Percentiles rank a stretch among this genome's conserved stretches.
Evolutionary conservation across 30 jellyfish, hydroid and myxozoan species (phyloP).

Genomic region (Turritopsis rubra): DNA sequence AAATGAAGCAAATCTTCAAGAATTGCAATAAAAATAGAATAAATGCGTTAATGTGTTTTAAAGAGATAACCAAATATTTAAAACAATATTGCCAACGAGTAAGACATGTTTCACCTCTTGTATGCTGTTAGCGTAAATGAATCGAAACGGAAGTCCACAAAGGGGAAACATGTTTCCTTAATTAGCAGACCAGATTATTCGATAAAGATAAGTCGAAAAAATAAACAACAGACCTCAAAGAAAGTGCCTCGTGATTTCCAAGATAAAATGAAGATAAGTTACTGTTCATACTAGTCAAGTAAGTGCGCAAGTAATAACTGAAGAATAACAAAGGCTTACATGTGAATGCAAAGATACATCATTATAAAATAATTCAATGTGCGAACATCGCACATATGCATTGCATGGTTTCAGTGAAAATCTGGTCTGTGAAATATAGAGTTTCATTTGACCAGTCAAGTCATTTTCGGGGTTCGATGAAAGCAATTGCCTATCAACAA

Average conservation of each 20-base stretch:
- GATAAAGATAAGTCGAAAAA: not conserved
- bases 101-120: slow-evolving; percentile 10
- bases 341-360: not conserved
- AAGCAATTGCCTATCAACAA: too few relatives aligned
- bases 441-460: not conserved
- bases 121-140: slow-evolving; percentile 23
- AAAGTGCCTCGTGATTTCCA: not conserved
- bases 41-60: not conserved
- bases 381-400: not conserved
- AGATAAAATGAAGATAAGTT: not conserved
- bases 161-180: slow-evolving; percentile 2
- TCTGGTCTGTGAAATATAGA: not conserved
- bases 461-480: too few relatives aligned
- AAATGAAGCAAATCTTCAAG: not conserved
- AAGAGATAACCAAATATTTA: slow-evolving; percentile 1
- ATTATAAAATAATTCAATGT: not conserved
- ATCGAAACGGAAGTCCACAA: slow-evolving; percentile 38
- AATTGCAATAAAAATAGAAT: not conserved
- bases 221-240: not conserved
- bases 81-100: not conserved
- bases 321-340: not conserved
- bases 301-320: not conserved
- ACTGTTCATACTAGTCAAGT: not conserved
- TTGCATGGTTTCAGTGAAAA: not conserved
- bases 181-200: slow-evolving; percentile 22